These are phyloP conservation scores for Tetrax tetrax DNA, from an alignment of 2,113 vertebrate species.

Conservation along the genomic window DNA sequence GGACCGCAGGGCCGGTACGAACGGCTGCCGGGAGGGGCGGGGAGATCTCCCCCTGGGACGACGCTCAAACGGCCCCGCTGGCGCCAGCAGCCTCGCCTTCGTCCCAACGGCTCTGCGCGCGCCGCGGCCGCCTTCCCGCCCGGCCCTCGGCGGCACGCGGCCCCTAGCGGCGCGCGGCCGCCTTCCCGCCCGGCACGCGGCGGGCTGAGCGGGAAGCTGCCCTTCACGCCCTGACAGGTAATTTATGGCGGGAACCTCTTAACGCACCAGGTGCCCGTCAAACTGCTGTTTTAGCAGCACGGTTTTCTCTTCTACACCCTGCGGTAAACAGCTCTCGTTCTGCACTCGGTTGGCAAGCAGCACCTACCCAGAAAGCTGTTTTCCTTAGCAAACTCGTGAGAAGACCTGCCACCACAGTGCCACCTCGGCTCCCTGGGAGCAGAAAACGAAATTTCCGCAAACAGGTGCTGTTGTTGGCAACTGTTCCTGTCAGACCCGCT, in stretches of 20 bases:
- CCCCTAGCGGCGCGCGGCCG: too few relatives aligned
- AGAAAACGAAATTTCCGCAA: background rate
- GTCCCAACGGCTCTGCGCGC: background rate
- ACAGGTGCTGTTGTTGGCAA: background rate
- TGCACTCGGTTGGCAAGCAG: background rate
- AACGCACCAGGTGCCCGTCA: background rate
- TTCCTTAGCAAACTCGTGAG: background rate
- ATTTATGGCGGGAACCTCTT: fast-evolving
- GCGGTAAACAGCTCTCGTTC: background rate
- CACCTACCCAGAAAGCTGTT: background rate
- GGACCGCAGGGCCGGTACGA: fast-evolving
- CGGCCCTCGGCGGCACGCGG: too few relatives aligned
- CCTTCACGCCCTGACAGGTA: too few relatives aligned
- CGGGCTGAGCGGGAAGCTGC: too few relatives aligned
- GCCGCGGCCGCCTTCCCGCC: too few relatives aligned
- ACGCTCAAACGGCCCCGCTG: too few relatives aligned
- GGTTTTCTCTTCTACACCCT: background rate
- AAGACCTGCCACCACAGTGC: too few relatives aligned
- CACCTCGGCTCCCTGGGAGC: fast-evolving
- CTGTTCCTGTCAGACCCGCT: background rate
- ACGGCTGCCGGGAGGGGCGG: fast-evolving
- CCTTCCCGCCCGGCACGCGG: too few relatives aligned
- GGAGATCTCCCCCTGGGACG: fast-evolving
- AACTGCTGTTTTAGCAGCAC: too few relatives aligned
- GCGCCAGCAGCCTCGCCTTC: too few relatives aligned